These are phyloP conservation scores for Heteronetta atricapilla DNA, from an alignment of 2,113 vertebrate genomes.

Conservation along the genomic window DNA sequence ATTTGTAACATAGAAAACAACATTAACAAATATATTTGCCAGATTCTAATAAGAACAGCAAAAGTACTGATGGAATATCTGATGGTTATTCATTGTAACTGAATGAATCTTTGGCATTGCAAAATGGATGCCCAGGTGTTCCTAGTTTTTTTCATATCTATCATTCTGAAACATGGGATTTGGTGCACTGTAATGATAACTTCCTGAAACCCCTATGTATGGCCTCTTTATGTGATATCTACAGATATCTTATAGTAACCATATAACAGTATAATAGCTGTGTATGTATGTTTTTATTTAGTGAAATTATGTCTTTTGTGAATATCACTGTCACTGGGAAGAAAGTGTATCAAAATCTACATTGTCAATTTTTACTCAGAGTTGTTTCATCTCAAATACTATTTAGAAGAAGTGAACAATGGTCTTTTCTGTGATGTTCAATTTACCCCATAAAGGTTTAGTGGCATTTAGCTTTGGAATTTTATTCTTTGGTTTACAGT, in stretches of 20 bases:
- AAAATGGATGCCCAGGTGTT: background rate
- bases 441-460: background rate
- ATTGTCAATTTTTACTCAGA: background rate
- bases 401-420: background rate
- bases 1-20: slow-evolving; percentile 67
- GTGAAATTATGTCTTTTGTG: background rate
- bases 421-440: background rate
- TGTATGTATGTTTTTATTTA: background rate
- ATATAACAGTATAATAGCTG: background rate
- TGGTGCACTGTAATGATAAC: slow-evolving; percentile 4
- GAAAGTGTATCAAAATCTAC: background rate
- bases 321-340: background rate
- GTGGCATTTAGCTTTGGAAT: background rate
- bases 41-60: slow-evolving; percentile 37
- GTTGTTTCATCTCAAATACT: background rate
- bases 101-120: slow-evolving; percentile 18
- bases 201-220: slow-evolving; percentile 9
- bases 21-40: slow-evolving; percentile 57
- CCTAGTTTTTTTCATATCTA: background rate
- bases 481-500: background rate
- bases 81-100: background rate
- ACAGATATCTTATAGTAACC: background rate
- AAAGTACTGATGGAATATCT: slow-evolving; percentile 11
- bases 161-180: background rate
- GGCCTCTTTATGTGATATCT: background rate